Evolutionary conservation across 2,888 invertebrate genomes (phyloP).

Genomic region (Synergus japonicus): DNA sequence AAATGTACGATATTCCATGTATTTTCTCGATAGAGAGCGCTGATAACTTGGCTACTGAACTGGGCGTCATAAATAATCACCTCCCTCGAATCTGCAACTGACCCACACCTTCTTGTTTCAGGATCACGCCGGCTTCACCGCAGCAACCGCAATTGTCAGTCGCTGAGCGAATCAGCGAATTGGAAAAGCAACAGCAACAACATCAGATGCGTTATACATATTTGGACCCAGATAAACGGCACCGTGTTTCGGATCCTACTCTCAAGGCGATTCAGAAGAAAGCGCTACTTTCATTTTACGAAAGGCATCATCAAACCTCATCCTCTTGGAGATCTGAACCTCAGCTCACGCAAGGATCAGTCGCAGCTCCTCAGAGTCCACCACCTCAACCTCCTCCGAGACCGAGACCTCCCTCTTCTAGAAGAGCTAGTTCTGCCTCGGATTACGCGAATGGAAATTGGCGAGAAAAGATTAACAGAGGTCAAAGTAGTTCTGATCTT

Average conservation of each 20-base stretch:
- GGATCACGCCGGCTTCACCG: conserved; percentile 64
- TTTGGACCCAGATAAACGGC: conserved; percentile 86
- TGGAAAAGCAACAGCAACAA: conserved; percentile 73
- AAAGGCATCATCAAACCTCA: conserved; percentile 80
- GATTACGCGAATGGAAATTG: conserved; percentile 82
- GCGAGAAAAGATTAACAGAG: conserved; percentile 72
- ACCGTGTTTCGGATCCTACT: conserved; percentile 85
- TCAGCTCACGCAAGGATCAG: conserved; percentile 76
- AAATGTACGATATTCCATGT: not conserved
- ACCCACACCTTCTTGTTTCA: conserved; percentile 52
- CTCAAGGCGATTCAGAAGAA: conserved; percentile 90
- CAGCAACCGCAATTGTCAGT: conserved; percentile 79
- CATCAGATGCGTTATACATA: conserved; percentile 83
- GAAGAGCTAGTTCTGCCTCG: conserved; percentile 84
- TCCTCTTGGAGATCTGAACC: conserved; percentile 81
- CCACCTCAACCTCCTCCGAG: conserved; percentile 77
- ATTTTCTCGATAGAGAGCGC: conserved; percentile 3
- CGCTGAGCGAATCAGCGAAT: conserved; percentile 79
- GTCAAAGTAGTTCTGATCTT: conserved; percentile 63
- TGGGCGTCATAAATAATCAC: not conserved
- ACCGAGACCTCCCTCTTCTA: conserved; percentile 77
- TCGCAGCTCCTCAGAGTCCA: conserved; percentile 56
- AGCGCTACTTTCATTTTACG: conserved; percentile 89
- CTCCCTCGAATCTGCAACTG: not conserved
- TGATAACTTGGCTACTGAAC: not conserved